Percentiles rank a stretch among this genome's conserved stretches.
Evolutionary conservation across 2,888 invertebrate species (phyloP).

Genomic region (Morpho achilles): DNA sequence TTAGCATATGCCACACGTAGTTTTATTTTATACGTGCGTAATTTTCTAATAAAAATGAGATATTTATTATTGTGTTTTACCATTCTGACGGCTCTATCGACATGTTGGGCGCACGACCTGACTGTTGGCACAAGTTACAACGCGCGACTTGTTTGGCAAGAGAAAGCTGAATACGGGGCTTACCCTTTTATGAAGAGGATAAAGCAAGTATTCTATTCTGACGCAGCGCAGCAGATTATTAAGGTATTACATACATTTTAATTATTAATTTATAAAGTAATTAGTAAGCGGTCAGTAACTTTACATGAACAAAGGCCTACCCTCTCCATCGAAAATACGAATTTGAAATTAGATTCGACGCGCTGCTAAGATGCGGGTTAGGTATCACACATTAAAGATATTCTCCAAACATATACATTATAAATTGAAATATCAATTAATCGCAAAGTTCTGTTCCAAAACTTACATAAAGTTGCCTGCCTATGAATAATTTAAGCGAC

Average conservation of each 20-base stretch:
- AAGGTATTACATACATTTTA: constrained; percentile 32
- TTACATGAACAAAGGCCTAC: no score
- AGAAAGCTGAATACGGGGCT: constrained; percentile 51
- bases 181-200: constrained; percentile 58
- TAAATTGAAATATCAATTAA: no score
- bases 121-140: constrained; percentile 53
- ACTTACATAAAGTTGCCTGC: no score
- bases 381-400: neutral
- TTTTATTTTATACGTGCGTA: neutral
- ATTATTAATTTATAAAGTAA: no score
- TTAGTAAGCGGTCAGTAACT: no score
- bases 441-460: no score
- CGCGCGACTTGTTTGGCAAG: constrained; percentile 44
- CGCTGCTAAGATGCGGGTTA: constrained; percentile 5
- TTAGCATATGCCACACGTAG: neutral
- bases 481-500: no score
- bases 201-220: constrained; percentile 55
- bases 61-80: constrained; percentile 38
- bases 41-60: constrained; percentile 39
- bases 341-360: no score
- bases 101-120: constrained; percentile 44
- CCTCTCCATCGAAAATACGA: no score
- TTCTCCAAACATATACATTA: no score
- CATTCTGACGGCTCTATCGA: constrained; percentile 37
- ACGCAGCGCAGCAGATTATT: constrained; percentile 46